Conservation (phyloP, 2,797 vertebrate genomes). For the Rachycentron canadum region DNA sequence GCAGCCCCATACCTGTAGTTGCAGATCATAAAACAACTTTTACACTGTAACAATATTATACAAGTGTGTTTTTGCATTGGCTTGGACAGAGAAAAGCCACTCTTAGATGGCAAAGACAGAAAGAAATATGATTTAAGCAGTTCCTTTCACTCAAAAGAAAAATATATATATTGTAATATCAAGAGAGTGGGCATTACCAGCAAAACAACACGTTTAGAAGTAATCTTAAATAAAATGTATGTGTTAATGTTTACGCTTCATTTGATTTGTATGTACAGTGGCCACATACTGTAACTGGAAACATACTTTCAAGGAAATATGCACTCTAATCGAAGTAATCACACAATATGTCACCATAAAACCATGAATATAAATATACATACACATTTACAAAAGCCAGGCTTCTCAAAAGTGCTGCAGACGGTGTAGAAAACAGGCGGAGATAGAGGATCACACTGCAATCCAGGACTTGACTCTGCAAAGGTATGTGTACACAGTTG, state of each 20-base stretch:
- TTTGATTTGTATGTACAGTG: conserved; percentile 72
- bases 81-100: conserved; percentile 70
- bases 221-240: conserved; percentile 62
- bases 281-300: conserved; percentile 68
- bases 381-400: conserved; percentile 86
- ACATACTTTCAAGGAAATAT: conserved; percentile 76
- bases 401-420: conserved; percentile 85
- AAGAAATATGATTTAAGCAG: conserved; percentile 40
- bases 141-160: conserved; percentile 61
- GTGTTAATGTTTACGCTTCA: conserved; percentile 52
- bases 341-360: conserved; percentile 74
- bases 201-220: conserved; percentile 69
- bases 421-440: conserved; percentile 84
- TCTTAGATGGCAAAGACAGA: conserved; percentile 46
- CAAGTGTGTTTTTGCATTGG: conserved; percentile 77
- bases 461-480: conserved; percentile 80
- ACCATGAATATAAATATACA: conserved; percentile 81
- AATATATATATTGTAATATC: conserved; percentile 52
- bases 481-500: conserved; percentile 91
- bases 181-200: conserved; percentile 48
- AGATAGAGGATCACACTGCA: conserved; percentile 78
- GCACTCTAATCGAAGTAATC: conserved; percentile 76
- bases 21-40: conserved; percentile 58
- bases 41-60: conserved; percentile 67
- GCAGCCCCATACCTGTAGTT: conserved; percentile 64